Base-by-base conservation (phyloP, 2,888 invertebrate genomes). In the Cinara cedri region DNA sequence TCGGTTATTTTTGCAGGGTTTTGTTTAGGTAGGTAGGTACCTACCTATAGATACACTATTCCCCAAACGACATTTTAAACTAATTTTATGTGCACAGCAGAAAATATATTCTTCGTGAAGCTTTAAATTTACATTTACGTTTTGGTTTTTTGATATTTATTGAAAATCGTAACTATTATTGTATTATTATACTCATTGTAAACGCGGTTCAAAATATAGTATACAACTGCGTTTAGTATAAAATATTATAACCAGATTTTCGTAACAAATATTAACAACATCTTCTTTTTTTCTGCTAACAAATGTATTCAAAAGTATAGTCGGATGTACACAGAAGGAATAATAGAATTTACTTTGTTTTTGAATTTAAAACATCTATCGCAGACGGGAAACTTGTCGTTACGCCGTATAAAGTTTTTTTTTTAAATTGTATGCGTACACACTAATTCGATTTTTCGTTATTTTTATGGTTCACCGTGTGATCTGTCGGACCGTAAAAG, bases 281-380 rank as follows among this genome's bases (percentile, higher is more conserved):
- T 34, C n/a, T 34, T 34, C 6, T 34, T 6, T 3, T 60, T 26
- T 60, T n/a, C 60, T 16, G 10, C 24, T 26, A 26, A 26, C 6
- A 60, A 26, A 26, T 16, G 24, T 60, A n/a, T 14, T 60, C 26
- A 60, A 60, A 60, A 60, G 26, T 10, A n/a, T n/a, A 3, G 34
- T 34, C 3, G 34, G 3, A 34, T 6, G 16, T 9, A 21, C 14
- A 21, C 3, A 1, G 10, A 11, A 65, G 2, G 44, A 46, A 46
- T 46, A 65, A 65, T 46, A 19, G 16, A 65, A 65, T 65, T 65
- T 46, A 65, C 44, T 65, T 10, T 2, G 44, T 21, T 21, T 21
- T 21, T 46, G 21, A 46, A 44, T 21, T 19, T 46, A 65, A 65
- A 65, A 65, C 44, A 44, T 19, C 13, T 24, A 34, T 24, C 26